These are phyloP conservation scores for Pteromalus puparum DNA, from an alignment of 1,140 invertebrate genomes.

Conservation along the genomic window DNA sequence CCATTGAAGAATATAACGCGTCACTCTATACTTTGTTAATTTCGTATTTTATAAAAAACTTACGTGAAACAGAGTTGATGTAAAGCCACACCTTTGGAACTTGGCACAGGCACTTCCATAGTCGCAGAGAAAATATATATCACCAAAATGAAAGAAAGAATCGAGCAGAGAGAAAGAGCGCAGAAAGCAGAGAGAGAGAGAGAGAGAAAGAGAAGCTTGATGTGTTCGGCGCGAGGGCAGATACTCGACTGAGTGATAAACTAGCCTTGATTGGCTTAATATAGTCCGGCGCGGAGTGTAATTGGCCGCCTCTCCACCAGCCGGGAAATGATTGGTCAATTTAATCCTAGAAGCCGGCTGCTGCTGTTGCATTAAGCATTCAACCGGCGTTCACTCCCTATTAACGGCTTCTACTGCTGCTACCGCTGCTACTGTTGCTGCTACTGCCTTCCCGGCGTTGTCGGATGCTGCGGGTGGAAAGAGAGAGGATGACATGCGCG, in stretches of 20 bases:
- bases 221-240: slow-evolving; percentile 59
- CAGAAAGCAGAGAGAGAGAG: background rate
- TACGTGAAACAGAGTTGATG: too few species aligned
- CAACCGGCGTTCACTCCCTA: slow-evolving; percentile 73
- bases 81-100: background rate
- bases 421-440: slow-evolving; percentile 19
- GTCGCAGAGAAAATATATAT: background rate
- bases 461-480: slow-evolving; percentile 11
- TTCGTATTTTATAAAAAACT: too few species aligned
- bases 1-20: too few species aligned
- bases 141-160: slow-evolving; percentile 30
- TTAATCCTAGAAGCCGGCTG: slow-evolving; percentile 68
- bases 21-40: too few species aligned
- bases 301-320: slow-evolving; percentile 72
- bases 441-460: slow-evolving; percentile 13
- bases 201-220: slow-evolving; percentile 29
- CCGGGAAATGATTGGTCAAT: slow-evolving; percentile 76
- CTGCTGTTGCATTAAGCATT: slow-evolving; percentile 67
- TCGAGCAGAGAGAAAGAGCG: background rate
- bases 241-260: slow-evolving; percentile 75
- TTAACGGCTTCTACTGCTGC: slow-evolving; percentile 62
- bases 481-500: background rate
- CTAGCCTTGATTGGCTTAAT: slow-evolving; percentile 76
- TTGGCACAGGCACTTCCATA: background rate
- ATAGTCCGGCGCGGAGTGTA: slow-evolving; percentile 71